Percentiles rank a stretch among this genome's conserved stretches.
Evolutionary conservation across 1,140 invertebrate genomes (phyloP).

Genomic region (Nomia melanderi): DNA sequence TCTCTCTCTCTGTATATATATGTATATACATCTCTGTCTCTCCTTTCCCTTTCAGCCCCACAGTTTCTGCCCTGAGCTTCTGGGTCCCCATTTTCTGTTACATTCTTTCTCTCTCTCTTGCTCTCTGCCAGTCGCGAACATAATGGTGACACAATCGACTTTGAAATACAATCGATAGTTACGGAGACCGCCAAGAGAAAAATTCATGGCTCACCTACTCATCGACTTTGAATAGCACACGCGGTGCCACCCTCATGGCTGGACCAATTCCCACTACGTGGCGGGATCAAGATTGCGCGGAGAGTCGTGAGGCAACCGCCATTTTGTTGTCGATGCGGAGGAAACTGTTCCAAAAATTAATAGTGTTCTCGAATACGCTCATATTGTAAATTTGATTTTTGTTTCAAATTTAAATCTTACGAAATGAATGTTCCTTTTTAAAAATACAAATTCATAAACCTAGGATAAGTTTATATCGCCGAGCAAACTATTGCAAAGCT

Average conservation of each 20-base stretch:
- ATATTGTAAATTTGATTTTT: too few relatives aligned
- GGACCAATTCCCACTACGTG: constrained; percentile 38
- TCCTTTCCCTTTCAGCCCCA: constrained; percentile 53
- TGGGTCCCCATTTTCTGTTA: constrained; percentile 20
- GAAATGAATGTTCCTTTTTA: too few relatives aligned
- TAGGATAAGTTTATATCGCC: too few relatives aligned
- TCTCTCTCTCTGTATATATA: too few relatives aligned
- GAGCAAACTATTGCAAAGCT: too few relatives aligned
- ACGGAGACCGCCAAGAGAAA: constrained; percentile 61
- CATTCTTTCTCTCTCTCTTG: constrained; percentile 49
- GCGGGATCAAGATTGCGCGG: constrained; percentile 32
- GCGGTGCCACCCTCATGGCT: constrained; percentile 42
- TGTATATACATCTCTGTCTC: background rate
- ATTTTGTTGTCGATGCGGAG: constrained; percentile 52
- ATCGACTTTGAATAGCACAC: constrained; percentile 61
- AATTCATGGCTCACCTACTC: constrained; percentile 61
- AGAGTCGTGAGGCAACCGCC: constrained; percentile 25
- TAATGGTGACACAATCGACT: constrained; percentile 71
- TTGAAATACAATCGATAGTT: constrained; percentile 71
- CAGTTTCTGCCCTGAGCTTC: constrained; percentile 17
- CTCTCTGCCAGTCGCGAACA: constrained; percentile 54
- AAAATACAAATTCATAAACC: too few relatives aligned
- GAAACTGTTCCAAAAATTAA: too few relatives aligned
- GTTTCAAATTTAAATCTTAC: too few relatives aligned
- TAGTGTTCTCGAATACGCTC: too few relatives aligned